Evolutionary conservation across 1,140 invertebrate genomes (phyloP), one percentile per base, ranked within the genome.

Genomic region (Drosophila mojavensis): DNA sequence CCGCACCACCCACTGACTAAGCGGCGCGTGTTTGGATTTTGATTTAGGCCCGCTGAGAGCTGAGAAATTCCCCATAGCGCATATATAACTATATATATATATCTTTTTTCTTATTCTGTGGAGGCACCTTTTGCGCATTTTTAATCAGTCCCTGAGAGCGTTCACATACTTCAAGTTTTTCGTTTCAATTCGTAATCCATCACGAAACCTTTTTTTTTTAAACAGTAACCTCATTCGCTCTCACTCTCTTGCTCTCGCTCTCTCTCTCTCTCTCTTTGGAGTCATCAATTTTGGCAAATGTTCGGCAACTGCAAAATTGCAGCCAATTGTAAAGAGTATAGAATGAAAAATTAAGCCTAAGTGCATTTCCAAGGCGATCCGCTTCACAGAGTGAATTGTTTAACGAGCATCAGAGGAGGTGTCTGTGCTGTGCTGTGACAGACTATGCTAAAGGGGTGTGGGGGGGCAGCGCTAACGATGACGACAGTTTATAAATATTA

Each of bases 401-500:
- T 78, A 78, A 78, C 84, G 79, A 88, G 63, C 68, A 68, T 26
- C 41, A 20, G 66, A 45, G 63, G 41, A 51, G 70, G 70, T 58
- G 62, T 66, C 43, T 24, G 53, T 28, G 39, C 28, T 36, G 17
- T 5, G 47, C 3, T 20, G 68, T 33, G 62, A 9, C 10, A 26
- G 24, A 39, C 33, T 17, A 15, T 36, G n/a, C 1, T 45, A 7
- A 15, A 36, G 11, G 9, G 15, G 6, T 7, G 33, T 33, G 2
- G 6, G 7, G 7, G 50, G 69, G 6, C 33, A 7, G 17, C 54
- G 36, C 67, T 79, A 68, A 79, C 66, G 84, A 88, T 88, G 83
- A 88, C 83, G 83, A 88, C 84, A 89, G 79, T 83, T 89, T 89
- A 83, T 83, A 83, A 89, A 89, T 68, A 83, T 88, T 89, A 88